A percentile compares a stretch with the other conserved stretches of the same genome.
Conservation (phyloP, 2,888 invertebrate species). For the Lacanobia oleracea region DNA sequence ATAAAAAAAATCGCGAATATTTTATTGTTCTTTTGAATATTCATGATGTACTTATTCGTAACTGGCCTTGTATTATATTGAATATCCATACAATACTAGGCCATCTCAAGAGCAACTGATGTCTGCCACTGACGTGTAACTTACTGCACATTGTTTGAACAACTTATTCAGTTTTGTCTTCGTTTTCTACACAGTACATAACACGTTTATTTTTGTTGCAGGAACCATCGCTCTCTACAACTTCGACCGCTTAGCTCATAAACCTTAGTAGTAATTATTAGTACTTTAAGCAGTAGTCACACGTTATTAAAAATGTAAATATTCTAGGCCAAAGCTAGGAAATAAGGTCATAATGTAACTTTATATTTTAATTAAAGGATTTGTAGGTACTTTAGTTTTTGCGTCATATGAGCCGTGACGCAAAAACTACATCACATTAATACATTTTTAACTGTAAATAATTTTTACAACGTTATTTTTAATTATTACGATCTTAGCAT, state of each 20-base stretch:
- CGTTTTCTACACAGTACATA: background rate
- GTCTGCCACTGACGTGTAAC: too few species aligned
- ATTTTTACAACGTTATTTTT: slow-evolving; percentile 17
- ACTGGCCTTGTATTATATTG: too few species aligned
- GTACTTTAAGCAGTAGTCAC: slow-evolving; percentile 38
- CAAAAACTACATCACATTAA: slow-evolving; percentile 74
- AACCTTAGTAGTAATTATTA: slow-evolving; percentile 45
- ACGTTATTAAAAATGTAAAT: slow-evolving; percentile 51
- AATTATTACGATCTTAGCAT: slow-evolving; percentile 34
- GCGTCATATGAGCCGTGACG: slow-evolving; percentile 86
- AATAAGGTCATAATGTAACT: slow-evolving; percentile 29
- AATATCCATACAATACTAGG: too few species aligned
- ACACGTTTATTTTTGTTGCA: slow-evolving; percentile 64
- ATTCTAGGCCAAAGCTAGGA: slow-evolving; percentile 48
- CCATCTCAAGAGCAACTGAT: too few species aligned
- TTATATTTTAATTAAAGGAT: slow-evolving; percentile 23
- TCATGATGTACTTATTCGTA: background rate
- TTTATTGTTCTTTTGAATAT: background rate
- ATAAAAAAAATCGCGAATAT: too few species aligned
- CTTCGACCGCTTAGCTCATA: slow-evolving; percentile 55
- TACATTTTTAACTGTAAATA: slow-evolving; percentile 49
- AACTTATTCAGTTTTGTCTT: too few species aligned
- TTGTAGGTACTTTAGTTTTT: slow-evolving; percentile 74
- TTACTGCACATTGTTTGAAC: too few species aligned
- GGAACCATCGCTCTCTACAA: slow-evolving; percentile 74